A percentile compares a stretch with the other conserved stretches of the same genome.
phyloP scores from a whole-genome alignment of 2,888 invertebrate genomes.

The Colletes collaris region DNA sequence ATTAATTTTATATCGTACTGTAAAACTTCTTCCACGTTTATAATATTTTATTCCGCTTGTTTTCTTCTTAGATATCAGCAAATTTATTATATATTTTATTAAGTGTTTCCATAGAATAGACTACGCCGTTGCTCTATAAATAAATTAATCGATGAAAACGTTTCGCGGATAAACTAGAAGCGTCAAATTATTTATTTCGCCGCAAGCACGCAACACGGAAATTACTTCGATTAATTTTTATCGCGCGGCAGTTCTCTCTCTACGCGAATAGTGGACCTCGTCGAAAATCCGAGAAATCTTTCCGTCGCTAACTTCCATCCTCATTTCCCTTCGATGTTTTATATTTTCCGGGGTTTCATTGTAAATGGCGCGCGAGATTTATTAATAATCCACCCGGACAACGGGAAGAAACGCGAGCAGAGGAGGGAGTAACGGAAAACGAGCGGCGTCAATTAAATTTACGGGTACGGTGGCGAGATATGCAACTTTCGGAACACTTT shows the following conservation, averaged over 20 bases:
- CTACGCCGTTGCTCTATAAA: too few relatives aligned
- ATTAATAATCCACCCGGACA: conserved; percentile 50
- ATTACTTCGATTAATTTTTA: conserved; percentile 27
- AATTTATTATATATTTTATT: too few relatives aligned
- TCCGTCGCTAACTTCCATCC: conserved; percentile 7
- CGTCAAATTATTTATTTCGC: conserved; percentile 23
- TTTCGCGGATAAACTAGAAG: not conserved
- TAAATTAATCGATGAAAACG: too few relatives aligned
- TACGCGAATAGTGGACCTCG: not conserved
- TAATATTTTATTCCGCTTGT: too few relatives aligned
- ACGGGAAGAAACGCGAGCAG: conserved; percentile 17
- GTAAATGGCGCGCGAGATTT: conserved; percentile 49
- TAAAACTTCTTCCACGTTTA: too few relatives aligned
- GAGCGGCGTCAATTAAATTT: conserved; percentile 54
- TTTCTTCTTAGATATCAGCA: too few relatives aligned
- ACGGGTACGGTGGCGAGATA: conserved; percentile 17
- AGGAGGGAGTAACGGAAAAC: not conserved
- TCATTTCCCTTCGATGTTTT: not conserved
- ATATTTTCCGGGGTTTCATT: conserved; percentile 37
- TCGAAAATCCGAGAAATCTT: conserved; percentile 5
- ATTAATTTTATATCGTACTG: too few relatives aligned
- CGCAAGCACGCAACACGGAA: not conserved
- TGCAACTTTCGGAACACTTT: conserved; percentile 34
- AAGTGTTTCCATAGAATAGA: too few relatives aligned
- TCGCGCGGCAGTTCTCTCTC: too few relatives aligned